Evolutionary conservation across 2,888 invertebrate genomes (phyloP).

Genomic region (Perizoma flavofasciatum): DNA sequence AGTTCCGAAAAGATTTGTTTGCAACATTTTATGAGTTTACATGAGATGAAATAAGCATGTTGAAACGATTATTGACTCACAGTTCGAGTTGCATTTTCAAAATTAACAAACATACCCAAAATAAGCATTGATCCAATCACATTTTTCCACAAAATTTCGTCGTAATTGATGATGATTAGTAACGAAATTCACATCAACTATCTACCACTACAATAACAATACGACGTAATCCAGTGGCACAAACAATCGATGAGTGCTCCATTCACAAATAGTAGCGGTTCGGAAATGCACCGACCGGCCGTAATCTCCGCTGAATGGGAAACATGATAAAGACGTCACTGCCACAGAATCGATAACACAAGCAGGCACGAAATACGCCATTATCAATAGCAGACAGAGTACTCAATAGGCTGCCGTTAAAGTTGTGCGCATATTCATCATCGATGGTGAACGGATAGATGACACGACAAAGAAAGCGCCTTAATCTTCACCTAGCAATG

Average conservation of each 20-base stretch:
- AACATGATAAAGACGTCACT: conserved; percentile 50
- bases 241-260: conserved; percentile 8
- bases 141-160: conserved; percentile 10
- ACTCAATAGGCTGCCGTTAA: conserved; percentile 13
- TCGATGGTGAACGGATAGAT: not conserved
- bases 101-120: conserved; percentile 7
- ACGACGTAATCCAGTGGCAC: conserved; percentile 6
- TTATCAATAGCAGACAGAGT: not conserved
- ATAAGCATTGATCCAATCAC: conserved; percentile 2
- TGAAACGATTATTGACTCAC: no score
- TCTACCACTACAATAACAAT: not conserved
- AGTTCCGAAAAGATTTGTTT: no score
- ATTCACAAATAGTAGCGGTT: conserved; percentile 14
- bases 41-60: no score
- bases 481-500: no score
- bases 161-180: not conserved
- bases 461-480: no score
- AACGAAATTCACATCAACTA: not conserved
- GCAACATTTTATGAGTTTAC: no score
- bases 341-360: conserved; percentile 14
- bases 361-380: conserved; percentile 7
- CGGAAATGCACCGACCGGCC: conserved; percentile 42
- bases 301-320: conserved; percentile 58
- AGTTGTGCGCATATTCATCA: conserved; percentile 3
- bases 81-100: not conserved